Conservation (phyloP, 1,140 invertebrate species). For the Calliopsis andreniformis region DNA sequence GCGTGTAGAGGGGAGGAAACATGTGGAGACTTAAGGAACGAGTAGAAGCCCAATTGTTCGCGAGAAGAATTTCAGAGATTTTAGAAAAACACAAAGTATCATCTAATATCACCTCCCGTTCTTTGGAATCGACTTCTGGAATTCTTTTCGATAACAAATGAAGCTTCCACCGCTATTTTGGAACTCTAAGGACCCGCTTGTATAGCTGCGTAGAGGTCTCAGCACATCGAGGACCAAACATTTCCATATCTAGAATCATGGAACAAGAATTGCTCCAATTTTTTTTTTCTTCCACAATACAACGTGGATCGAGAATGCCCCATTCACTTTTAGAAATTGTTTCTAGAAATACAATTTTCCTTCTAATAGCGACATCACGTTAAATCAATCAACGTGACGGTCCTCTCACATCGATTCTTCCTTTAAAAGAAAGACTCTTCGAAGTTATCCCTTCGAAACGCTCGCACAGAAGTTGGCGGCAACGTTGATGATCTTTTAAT, state of each 20-base stretch:
- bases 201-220: constrained; percentile 17
- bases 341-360: not conserved
- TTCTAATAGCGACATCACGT: not conserved
- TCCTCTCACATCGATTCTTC: too few relatives aligned
- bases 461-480: too few relatives aligned
- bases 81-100: not conserved
- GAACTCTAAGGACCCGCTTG: constrained; percentile 37
- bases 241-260: not conserved
- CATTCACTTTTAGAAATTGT: constrained; percentile 18
- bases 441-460: too few relatives aligned
- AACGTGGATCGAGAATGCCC: not conserved
- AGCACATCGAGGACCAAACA: constrained; percentile 22
- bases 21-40: constrained; percentile 11
- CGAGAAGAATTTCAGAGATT: not conserved
- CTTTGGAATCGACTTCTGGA: not conserved
- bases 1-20: constrained; percentile 9
- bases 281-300: not conserved
- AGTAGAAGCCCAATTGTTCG: not conserved
- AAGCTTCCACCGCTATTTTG: not conserved
- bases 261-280: not conserved
- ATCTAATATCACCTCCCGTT: not conserved
- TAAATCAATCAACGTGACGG: not conserved
- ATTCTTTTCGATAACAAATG: not conserved
- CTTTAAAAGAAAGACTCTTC: too few relatives aligned
- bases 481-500: not conserved